Base-by-base conservation (phyloP, 92 coral and sea anemone species). In the Zoanthus sansibaricus region DNA sequence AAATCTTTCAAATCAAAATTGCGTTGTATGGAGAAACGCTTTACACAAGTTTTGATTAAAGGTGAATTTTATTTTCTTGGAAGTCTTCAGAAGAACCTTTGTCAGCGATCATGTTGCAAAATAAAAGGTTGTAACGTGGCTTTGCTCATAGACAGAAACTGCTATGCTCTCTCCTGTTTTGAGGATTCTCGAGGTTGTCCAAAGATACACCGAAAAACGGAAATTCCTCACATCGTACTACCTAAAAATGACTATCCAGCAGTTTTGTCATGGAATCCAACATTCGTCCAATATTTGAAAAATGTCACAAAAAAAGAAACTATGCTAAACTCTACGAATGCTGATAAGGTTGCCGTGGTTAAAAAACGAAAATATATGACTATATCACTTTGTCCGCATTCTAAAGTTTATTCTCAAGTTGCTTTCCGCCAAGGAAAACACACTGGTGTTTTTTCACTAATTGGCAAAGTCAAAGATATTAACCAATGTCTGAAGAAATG, bases 101-200 rank as follows among this genome's bases (percentile, higher is more conserved):
- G 99, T 72, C 95, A 89, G 54, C 79, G 75, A 33, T 86, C 90
- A 73, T 97, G 99, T 83, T 97, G 99, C 85, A 79, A 82, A 31
- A 88, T 91, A 76, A 64, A 74, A 37, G 90, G 92, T 44, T 97
- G 99, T 49, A 96, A 95, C 74, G 92, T 88, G 75, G 97, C 96
- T 20, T 95, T 95, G 74, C 88, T 91, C 93, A 92, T 91, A 76
- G 95, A 95, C 74, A 88, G 89, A 76, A 90, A 91, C 46, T 97
- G 99, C 72, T 93, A 90, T 33, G 95, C 97, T 14, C 93, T 97
- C 42, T 89, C 90, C 17, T 97, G 99, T 31, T 92, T 91, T 86
- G 87, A 66, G 52, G 89, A 89, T 48, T 54, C 52, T 12, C 87
- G 89, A 7, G 89, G 92, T 3, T 89, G 92, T n/a, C 87, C 82